phyloP scores from a whole-genome alignment of 2,888 invertebrate species.

The Lagria hirta region DNA sequence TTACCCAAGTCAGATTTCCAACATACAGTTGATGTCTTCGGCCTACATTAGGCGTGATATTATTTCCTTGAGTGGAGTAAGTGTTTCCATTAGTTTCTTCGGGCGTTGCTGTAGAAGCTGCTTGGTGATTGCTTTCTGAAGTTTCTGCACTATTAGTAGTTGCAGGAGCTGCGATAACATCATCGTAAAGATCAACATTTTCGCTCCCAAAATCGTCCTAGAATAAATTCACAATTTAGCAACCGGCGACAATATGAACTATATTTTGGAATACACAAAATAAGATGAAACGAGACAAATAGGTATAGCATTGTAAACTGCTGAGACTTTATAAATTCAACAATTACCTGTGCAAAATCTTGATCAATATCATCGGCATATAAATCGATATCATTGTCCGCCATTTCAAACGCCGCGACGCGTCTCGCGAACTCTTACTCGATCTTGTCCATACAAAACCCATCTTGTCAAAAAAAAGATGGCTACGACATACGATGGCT shows the following conservation, averaged over 20 bases:
- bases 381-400: slow-evolving; percentile 95
- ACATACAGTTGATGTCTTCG: slow-evolving; percentile 91
- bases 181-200: slow-evolving; percentile 92
- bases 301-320: too few species aligned
- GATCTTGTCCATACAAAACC: too few species aligned
- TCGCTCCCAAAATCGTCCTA: slow-evolving; percentile 82
- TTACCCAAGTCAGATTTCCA: slow-evolving; percentile 98
- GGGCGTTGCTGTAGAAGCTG: slow-evolving; percentile 56
- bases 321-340: slow-evolving; percentile 4
- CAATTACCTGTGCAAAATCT: slow-evolving; percentile 77
- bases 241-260: neutral
- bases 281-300: too few species aligned
- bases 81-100: slow-evolving; percentile 72
- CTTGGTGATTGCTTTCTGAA: slow-evolving; percentile 60
- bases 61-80: slow-evolving; percentile 70
- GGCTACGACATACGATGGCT: too few species aligned
- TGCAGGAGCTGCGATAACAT: slow-evolving; percentile 83
- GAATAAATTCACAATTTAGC: slow-evolving; percentile 5
- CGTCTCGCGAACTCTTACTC: too few species aligned
- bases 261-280: too few species aligned
- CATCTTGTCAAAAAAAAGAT: too few species aligned
- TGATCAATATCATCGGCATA: slow-evolving; percentile 96
- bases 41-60: slow-evolving; percentile 68
- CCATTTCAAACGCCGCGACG: too few species aligned
- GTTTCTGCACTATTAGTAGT: slow-evolving; percentile 61